Base-by-base conservation (phyloP, 1,140 invertebrate species). In the Procambarus clarkii region DNA sequence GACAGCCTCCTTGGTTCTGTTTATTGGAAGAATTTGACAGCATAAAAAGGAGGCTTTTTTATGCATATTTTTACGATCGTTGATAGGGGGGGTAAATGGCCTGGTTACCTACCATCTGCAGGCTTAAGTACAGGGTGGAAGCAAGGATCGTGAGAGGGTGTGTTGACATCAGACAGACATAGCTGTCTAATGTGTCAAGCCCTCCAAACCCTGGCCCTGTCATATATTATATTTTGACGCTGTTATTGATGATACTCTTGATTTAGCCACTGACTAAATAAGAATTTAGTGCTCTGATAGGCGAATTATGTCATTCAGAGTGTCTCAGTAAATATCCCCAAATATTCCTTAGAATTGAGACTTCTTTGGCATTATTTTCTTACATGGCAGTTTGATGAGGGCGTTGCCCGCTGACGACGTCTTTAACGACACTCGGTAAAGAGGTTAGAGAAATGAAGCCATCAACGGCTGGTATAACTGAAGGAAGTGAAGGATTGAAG, bases 51-150 rank as follows among this genome's bases (percentile, higher is more conserved):
- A 8, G 24, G n/a, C 34, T n/a, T n/a, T 74, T 74, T 74, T 74
- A 34, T 74, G 69, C 69, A 74, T 74, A 34, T 74, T 74, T n/a
- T 74, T 74, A 74, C 69, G 69, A 74, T 21, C 69, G 69, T 21
- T 74, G 24, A 74, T 24, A 74, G 69, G 15, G 60, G 69, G 69
- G n/a, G n/a, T 5, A 74, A 24, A 74, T 34, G 69, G 69, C 69
- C 69, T 4, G 21, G 13, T 74, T 24, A 64, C 60, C 60, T 18
- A 64, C 8, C 60, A 64, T 64, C 60, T 64, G 13, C 9, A 15
- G 15, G 13, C 60, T 18, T 64, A 64, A 64, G 60, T 64, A 64
- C 60, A 64, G 60, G 60, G 9, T 21, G 13, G 60, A 18, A 15
- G 60, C 18, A 15, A 64, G 60, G 3, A 9, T 9, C 60, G 60